phyloP scores from a whole-genome alignment of 2,113 vertebrate genomes.

The Neolamprologus tretocephalus region DNA sequence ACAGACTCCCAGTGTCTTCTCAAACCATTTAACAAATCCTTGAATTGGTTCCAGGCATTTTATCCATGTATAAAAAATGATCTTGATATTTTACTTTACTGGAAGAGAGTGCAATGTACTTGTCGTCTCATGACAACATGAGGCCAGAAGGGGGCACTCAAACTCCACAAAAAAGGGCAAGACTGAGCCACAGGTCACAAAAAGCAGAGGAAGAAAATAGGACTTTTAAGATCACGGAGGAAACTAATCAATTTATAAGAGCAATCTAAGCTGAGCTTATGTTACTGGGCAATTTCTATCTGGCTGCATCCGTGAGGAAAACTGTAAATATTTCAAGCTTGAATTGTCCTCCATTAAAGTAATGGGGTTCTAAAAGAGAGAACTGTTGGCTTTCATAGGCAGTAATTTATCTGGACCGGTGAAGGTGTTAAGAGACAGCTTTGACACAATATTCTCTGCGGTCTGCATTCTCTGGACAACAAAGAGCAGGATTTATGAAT shows the following conservation, averaged over 20 bases:
- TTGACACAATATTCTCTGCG: conserved; percentile 3
- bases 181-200: conserved; percentile 11
- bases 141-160: conserved; percentile 66
- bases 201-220: background rate
- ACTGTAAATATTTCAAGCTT: conserved; percentile 49
- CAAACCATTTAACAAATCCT: background rate
- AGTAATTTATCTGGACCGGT: conserved; percentile 50
- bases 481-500: conserved; percentile 48
- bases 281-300: conserved; percentile 35
- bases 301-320: conserved; percentile 24
- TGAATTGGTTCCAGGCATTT: background rate
- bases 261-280: conserved; percentile 44
- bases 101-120: background rate
- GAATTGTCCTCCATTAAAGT: conserved; percentile 66
- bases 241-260: conserved; percentile 52
- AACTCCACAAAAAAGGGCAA: conserved; percentile 27
- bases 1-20: background rate
- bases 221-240: conserved; percentile 57
- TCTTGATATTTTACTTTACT: background rate
- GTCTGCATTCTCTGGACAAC: conserved; percentile 23
- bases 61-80: background rate
- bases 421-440: conserved; percentile 42
- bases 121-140: background rate
- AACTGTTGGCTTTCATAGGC: conserved; percentile 49
- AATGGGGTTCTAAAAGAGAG: conserved; percentile 55